A percentile compares a stretch with the other conserved stretches of the same genome.
Evolutionary conservation across 2,113 vertebrate species (phyloP).

Genomic region (Telmatochromis sp.): DNA sequence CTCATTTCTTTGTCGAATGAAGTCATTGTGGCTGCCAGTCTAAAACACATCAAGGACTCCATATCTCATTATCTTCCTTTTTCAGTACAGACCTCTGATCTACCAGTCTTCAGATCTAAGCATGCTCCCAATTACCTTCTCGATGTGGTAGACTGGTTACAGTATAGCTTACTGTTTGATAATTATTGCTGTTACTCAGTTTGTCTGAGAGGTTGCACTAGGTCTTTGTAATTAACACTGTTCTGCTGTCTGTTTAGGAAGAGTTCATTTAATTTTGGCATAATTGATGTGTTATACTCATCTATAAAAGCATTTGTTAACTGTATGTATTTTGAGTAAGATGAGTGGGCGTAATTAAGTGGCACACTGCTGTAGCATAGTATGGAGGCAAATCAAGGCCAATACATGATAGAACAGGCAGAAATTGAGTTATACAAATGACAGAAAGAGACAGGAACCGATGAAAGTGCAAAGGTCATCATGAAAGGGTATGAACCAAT

Average conservation of each 20-base stretch:
- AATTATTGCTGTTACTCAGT: slow-evolving; percentile 34
- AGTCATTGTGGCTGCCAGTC: slow-evolving; percentile 31
- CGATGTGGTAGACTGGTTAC: slow-evolving; percentile 19
- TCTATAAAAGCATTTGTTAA: not conserved
- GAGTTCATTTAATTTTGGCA: slow-evolving; percentile 29
- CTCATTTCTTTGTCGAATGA: slow-evolving; percentile 45
- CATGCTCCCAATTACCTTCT: slow-evolving; percentile 29
- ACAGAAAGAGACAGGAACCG: not conserved
- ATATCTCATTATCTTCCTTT: slow-evolving; percentile 29
- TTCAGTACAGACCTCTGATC: slow-evolving; percentile 20
- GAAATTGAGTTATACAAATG: not conserved
- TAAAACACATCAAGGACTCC: slow-evolving; percentile 53
- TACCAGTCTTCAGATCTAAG: slow-evolving; percentile 13
- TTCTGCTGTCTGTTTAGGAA: not conserved
- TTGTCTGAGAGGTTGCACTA: slow-evolving; percentile 23
- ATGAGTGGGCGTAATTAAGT: slow-evolving; percentile 52
- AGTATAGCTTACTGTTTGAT: slow-evolving; percentile 32
- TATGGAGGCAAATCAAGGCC: not conserved
- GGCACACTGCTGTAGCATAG: not conserved
- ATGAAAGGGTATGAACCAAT: not conserved
- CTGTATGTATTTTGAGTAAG: slow-evolving; percentile 36
- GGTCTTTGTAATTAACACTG: slow-evolving; percentile 44
- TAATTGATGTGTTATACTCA: slow-evolving; percentile 1
- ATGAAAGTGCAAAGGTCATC: not conserved
- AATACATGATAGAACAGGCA: not conserved